Conservation (phyloP, 2,113 vertebrate species). For the Myanophis thanlyinensis region DNA sequence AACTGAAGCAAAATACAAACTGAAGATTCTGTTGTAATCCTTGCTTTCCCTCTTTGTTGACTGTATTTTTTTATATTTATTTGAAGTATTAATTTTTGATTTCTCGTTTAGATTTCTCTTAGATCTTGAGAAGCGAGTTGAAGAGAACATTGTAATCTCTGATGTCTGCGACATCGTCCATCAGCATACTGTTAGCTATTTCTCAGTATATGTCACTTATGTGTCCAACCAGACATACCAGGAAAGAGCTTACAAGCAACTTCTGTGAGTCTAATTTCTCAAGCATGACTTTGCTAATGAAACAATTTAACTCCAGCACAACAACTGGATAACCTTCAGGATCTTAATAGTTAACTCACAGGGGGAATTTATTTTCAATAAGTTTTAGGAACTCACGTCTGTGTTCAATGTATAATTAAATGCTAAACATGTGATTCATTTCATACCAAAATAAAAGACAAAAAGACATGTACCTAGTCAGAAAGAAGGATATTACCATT, state of each 20-base stretch:
- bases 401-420: too few species aligned
- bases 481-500: background rate
- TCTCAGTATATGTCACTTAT: slow-evolving; percentile 89
- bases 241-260: slow-evolving; percentile 90
- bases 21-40: background rate
- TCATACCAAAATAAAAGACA: background rate
- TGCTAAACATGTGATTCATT: background rate
- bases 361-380: background rate
- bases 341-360: background rate
- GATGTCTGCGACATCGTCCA: slow-evolving; percentile 94
- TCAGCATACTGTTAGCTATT: slow-evolving; percentile 80
- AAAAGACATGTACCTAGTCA: background rate
- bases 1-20: background rate
- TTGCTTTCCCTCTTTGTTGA: background rate
- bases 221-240: slow-evolving; percentile 98
- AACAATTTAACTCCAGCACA: background rate
- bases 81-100: slow-evolving; percentile 33
- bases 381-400: background rate
- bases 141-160: slow-evolving; percentile 87
- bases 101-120: slow-evolving; percentile 82
- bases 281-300: slow-evolving; percentile 4
- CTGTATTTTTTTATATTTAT: background rate
- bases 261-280: slow-evolving; percentile 80
- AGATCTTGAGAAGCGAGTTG: slow-evolving; percentile 92
- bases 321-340: background rate